Evolutionary conservation across 2,797 vertebrate genomes (phyloP).

Genomic region (Mormyrus proboscirostris): DNA sequence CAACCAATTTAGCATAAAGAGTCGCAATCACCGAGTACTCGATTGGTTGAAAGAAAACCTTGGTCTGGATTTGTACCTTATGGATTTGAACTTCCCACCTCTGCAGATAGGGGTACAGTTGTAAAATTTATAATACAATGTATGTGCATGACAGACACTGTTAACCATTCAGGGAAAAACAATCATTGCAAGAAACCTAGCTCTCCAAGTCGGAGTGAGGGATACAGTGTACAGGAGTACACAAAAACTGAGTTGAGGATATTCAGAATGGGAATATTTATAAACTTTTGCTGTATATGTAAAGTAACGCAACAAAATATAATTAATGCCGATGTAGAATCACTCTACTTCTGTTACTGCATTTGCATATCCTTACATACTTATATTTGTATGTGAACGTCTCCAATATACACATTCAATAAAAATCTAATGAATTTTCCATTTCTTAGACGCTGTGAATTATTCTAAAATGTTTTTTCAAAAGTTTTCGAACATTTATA

Average conservation of each 20-base stretch:
- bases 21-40: neutral
- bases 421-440: neutral
- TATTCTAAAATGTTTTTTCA: neutral
- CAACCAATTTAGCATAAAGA: neutral
- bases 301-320: neutral
- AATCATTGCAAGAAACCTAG: neutral
- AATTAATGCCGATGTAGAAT: neutral
- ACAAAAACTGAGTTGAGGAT: neutral
- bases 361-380: neutral
- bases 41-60: neutral
- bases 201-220: neutral
- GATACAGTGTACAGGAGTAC: neutral
- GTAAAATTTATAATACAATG: neutral
- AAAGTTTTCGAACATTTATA: neutral
- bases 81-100: neutral
- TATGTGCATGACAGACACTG: neutral
- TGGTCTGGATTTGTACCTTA: neutral
- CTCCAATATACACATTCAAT: neutral
- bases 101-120: neutral
- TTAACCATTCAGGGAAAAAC: neutral
- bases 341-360: neutral
- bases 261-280: neutral
- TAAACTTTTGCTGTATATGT: neutral
- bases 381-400: neutral
- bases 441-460: neutral